A percentile compares a stretch with the other conserved stretches of the same genome.
phyloP scores from a whole-genome alignment of 1,140 invertebrate species.

The Pomacea maculata region DNA sequence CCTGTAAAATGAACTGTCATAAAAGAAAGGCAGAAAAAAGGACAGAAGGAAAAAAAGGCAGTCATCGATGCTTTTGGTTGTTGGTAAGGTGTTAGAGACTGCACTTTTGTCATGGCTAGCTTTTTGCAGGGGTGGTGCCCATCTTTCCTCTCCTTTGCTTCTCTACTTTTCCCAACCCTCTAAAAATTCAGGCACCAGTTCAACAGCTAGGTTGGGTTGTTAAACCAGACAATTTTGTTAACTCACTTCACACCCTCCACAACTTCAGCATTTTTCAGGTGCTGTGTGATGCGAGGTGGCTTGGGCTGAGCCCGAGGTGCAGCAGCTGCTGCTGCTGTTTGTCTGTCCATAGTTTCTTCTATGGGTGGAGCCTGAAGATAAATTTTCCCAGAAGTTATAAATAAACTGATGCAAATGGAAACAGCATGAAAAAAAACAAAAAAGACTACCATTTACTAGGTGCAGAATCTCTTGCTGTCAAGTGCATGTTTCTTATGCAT shows the following conservation, averaged over 20 bases:
- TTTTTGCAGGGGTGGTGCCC: too few species aligned
- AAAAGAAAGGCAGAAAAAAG: too few species aligned
- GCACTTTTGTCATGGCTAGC: too few species aligned
- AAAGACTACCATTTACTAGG: background rate
- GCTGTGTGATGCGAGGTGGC: slow-evolving; percentile 61
- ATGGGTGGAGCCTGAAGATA: slow-evolving; percentile 34
- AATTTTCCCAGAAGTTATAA: background rate
- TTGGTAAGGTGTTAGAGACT: too few species aligned
- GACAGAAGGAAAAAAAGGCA: too few species aligned
- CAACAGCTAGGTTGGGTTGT: too few species aligned
- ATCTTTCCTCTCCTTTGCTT: too few species aligned
- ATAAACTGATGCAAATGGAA: background rate
- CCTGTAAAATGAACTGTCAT: too few species aligned
- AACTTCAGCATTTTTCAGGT: slow-evolving; percentile 76
- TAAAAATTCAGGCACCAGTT: too few species aligned
- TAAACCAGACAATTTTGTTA: too few species aligned
- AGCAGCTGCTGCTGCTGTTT: slow-evolving; percentile 53
- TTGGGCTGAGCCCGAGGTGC: slow-evolving; percentile 66
- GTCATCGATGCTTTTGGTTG: too few species aligned
- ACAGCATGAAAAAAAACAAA: background rate
- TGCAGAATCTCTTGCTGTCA: background rate
- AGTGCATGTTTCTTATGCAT: background rate
- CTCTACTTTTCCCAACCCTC: too few species aligned
- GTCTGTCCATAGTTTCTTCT: slow-evolving; percentile 51
- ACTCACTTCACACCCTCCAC: slow-evolving; percentile 74